phyloP scores from a whole-genome alignment of 1,140 invertebrate genomes.

The Euura lappo region DNA sequence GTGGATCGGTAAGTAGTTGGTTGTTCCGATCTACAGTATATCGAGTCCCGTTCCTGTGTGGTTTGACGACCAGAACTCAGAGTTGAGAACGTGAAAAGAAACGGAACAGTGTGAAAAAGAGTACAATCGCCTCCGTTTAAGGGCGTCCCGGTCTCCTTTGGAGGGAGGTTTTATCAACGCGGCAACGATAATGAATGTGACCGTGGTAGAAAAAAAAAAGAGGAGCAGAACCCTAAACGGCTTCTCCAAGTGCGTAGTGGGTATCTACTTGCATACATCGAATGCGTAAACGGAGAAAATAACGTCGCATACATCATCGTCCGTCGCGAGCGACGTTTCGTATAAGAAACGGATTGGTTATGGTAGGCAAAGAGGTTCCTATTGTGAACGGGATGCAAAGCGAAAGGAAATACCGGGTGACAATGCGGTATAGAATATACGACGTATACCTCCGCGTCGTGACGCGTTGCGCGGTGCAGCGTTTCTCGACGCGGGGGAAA shows the following conservation, averaged over 20 bases:
- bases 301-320: constrained; percentile 14
- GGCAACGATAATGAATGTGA: not conserved
- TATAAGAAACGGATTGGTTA: constrained; percentile 21
- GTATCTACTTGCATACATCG: not conserved
- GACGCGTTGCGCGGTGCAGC: not conserved
- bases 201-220: constrained; percentile 6
- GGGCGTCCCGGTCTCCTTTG: not conserved
- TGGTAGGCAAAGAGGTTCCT: constrained; percentile 13
- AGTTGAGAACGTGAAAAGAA: constrained; percentile 7
- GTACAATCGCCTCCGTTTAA: constrained; percentile 8
- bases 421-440: not conserved
- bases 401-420: constrained; percentile 32
- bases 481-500: not conserved
- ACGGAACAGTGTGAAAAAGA: not conserved
- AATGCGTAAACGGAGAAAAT: not conserved
- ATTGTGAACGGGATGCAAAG: constrained; percentile 24
- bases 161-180: not conserved
- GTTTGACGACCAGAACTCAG: not conserved
- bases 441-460: not conserved
- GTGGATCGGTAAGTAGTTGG: too few species aligned
- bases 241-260: too few species aligned
- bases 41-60: not conserved
- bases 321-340: not conserved
- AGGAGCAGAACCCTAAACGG: too few species aligned
- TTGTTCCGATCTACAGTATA: too few species aligned